phyloP scores from a whole-genome alignment of 2,113 vertebrate genomes.

The Polyodon spathula region DNA sequence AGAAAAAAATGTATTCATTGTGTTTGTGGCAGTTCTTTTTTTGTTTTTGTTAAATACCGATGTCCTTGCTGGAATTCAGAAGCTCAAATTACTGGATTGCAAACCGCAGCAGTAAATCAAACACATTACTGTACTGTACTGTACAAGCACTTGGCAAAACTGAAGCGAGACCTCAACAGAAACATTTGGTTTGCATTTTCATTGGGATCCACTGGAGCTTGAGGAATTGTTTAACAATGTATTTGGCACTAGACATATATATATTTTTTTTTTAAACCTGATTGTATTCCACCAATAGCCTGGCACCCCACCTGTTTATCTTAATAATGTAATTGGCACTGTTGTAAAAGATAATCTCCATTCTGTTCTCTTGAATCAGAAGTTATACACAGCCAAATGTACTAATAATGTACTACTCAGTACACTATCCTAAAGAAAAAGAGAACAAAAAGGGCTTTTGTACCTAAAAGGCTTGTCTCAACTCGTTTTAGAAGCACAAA shows the following conservation, averaged over 20 bases:
- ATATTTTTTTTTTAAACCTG: neutral
- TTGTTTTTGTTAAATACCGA: too few relatives aligned
- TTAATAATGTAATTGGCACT: too few relatives aligned
- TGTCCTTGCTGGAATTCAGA: too few relatives aligned
- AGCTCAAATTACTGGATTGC: too few relatives aligned
- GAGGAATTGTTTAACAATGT: neutral
- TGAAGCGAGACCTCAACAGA: neutral
- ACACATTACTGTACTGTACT: neutral
- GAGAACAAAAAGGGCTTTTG: neutral
- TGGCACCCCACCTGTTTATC: neutral
- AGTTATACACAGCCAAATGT: neutral
- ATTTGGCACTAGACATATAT: conserved; percentile 2
- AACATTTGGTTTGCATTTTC: neutral
- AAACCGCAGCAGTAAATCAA: too few relatives aligned
- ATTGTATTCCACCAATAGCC: neutral
- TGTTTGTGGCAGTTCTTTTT: too few relatives aligned
- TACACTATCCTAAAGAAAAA: too few relatives aligned
- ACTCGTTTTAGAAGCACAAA: too few relatives aligned
- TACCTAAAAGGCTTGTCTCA: too few relatives aligned
- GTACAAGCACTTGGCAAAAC: neutral
- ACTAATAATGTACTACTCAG: neutral
- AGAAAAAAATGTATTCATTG: too few relatives aligned
- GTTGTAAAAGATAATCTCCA: neutral
- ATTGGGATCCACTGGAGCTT: neutral
- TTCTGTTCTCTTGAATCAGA: neutral